Evolutionary conservation across 2,797 vertebrate species (phyloP).

Genomic region (Argyrosomus regius): DNA sequence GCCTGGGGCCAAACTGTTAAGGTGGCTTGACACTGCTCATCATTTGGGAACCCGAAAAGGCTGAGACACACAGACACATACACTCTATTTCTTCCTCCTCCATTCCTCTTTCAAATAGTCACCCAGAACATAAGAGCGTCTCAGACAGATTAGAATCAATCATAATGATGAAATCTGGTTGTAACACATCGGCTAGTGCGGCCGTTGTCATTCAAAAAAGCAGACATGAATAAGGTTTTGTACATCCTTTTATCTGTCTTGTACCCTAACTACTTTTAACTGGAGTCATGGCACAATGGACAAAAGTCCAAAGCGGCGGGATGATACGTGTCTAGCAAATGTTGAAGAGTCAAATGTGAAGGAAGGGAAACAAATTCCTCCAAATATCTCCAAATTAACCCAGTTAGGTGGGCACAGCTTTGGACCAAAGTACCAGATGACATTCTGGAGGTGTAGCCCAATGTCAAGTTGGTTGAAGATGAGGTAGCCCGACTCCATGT

Average conservation of each 20-base stretch:
- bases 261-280: slow-evolving; percentile 49
- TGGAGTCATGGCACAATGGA: slow-evolving; percentile 25
- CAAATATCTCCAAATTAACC: slow-evolving; percentile 28
- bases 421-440: slow-evolving; percentile 9
- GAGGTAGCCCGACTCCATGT: slow-evolving; percentile 31
- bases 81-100: slow-evolving; percentile 22
- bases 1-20: slow-evolving; percentile 52
- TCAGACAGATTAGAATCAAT: slow-evolving; percentile 56
- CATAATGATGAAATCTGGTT: slow-evolving; percentile 70
- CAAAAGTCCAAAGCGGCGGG: slow-evolving; percentile 32
- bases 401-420: slow-evolving; percentile 19
- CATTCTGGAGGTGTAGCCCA: slow-evolving; percentile 27
- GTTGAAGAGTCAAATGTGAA: slow-evolving; percentile 14
- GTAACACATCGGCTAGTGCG: slow-evolving; percentile 58
- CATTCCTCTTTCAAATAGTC: slow-evolving; percentile 47
- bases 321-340: not conserved
- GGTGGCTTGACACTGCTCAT: slow-evolving; percentile 52
- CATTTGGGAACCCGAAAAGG: slow-evolving; percentile 35
- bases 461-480: slow-evolving; percentile 41
- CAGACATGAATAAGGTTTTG: slow-evolving; percentile 51
- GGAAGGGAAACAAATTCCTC: slow-evolving; percentile 21
- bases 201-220: slow-evolving; percentile 59
- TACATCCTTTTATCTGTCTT: slow-evolving; percentile 61
- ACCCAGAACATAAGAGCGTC: slow-evolving; percentile 38
- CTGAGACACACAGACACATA: slow-evolving; percentile 5